Percentiles rank a stretch among this genome's conserved stretches.
phyloP scores from a whole-genome alignment of 2,888 invertebrate genomes.

The Leptinotarsa haldemani region DNA sequence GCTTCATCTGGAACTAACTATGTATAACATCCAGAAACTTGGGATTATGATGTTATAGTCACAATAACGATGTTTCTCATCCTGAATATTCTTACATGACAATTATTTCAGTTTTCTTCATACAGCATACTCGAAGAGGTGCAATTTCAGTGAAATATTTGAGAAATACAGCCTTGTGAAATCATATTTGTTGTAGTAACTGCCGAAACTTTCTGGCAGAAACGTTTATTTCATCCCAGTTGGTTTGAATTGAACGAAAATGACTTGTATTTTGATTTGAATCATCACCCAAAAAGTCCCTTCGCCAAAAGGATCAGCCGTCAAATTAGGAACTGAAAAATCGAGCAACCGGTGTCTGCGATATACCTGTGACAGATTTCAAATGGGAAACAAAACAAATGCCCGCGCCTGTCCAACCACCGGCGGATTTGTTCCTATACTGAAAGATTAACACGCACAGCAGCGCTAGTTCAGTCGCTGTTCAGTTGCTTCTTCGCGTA shows the following conservation, averaged over 20 bases:
- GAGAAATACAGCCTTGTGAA: no score
- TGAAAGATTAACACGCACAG: conserved; percentile 38
- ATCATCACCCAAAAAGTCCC: neutral
- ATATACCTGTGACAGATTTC: conserved; percentile 32
- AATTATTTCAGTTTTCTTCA: no score
- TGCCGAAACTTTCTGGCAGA: no score
- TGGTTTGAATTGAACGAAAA: neutral
- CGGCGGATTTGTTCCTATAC: conserved; percentile 35
- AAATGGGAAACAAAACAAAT: conserved; percentile 31
- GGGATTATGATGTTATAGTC: no score
- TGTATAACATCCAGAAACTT: no score
- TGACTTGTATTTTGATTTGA: neutral
- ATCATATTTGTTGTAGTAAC: no score
- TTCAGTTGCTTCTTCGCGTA: conserved; percentile 34
- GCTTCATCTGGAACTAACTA: no score
- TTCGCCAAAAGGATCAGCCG: neutral
- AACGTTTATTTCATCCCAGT: no score
- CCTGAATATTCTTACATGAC: no score
- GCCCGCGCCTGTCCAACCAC: conserved; percentile 35
- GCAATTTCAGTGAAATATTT: no score
- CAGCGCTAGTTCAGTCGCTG: conserved; percentile 30
- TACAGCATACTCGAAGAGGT: no score
- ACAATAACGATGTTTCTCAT: no score
- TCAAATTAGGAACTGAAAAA: neutral
- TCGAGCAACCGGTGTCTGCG: conserved; percentile 28